Evolutionary conservation across 1,140 invertebrate species (phyloP).

Genomic region (Aphelinus atriplicis): DNA sequence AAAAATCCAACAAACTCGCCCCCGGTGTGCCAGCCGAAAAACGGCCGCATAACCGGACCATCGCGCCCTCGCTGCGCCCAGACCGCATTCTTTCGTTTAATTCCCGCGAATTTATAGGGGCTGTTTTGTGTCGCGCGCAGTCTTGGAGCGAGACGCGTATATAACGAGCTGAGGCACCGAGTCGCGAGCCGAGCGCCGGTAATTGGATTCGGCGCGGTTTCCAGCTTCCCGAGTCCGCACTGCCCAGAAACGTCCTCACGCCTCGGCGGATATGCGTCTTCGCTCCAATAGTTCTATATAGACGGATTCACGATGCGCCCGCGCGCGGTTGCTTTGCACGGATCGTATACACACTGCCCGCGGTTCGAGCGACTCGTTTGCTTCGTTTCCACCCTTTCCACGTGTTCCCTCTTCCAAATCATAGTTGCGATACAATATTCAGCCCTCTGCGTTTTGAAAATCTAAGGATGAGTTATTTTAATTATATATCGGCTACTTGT

Average conservation of each 20-base stretch:
- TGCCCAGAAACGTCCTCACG: constrained; percentile 42
- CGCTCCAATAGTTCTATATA: too few relatives aligned
- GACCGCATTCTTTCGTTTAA: constrained; percentile 68
- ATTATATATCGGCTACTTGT: too few relatives aligned
- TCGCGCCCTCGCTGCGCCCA: constrained; percentile 42
- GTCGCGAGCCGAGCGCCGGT: constrained; percentile 39
- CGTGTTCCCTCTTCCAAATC: too few relatives aligned
- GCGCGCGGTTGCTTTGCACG: too few relatives aligned
- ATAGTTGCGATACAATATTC: too few relatives aligned
- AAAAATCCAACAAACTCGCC: constrained; percentile 66
- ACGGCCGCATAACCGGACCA: constrained; percentile 34
- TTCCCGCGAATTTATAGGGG: constrained; percentile 66
- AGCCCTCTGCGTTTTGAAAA: too few relatives aligned
- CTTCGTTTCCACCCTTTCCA: too few relatives aligned
- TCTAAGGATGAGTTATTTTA: too few relatives aligned
- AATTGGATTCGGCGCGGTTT: constrained; percentile 55
- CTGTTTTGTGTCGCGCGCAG: constrained; percentile 3
- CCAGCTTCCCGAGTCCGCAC: too few relatives aligned
- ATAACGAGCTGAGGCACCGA: constrained; percentile 7
- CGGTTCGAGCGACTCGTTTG: background rate
- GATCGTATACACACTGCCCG: too few relatives aligned
- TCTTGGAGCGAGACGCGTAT: background rate
- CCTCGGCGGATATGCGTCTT: background rate
- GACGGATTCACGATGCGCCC: too few relatives aligned
- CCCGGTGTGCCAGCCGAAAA: constrained; percentile 49